These are phyloP conservation scores for Takifugu bimaculatus DNA, from an alignment of 2,113 vertebrate species.

Conservation along the genomic window DNA sequence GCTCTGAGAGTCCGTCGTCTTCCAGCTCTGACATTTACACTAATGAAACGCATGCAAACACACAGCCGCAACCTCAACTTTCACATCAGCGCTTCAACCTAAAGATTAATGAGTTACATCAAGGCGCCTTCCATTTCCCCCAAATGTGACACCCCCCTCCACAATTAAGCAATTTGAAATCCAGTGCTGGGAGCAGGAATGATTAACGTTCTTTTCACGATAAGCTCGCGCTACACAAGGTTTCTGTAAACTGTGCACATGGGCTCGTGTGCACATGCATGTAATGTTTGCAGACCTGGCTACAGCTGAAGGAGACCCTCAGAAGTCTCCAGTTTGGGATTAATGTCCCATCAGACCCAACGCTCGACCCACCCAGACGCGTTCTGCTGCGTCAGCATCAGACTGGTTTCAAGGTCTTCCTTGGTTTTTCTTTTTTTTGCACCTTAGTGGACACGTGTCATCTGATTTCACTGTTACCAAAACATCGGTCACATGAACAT, in stretches of 20 bases:
- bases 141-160: background rate
- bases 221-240: too few relatives aligned
- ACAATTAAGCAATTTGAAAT: background rate
- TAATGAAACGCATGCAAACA: constrained; percentile 22
- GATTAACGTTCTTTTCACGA: too few relatives aligned
- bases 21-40: constrained; percentile 47
- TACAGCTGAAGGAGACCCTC: too few relatives aligned
- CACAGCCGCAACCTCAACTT: background rate
- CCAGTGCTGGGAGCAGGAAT: background rate
- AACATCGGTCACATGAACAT: too few relatives aligned
- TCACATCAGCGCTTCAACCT: background rate
- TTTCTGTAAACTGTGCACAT: too few relatives aligned
- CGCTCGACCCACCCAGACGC: too few relatives aligned
- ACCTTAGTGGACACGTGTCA: too few relatives aligned
- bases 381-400: background rate
- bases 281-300: too few relatives aligned
- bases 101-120: background rate
- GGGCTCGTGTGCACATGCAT: too few relatives aligned
- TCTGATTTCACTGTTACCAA: too few relatives aligned
- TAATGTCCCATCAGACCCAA: too few relatives aligned
- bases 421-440: background rate
- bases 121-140: background rate
- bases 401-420: background rate
- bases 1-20: constrained; percentile 16
- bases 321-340: too few relatives aligned